Evolutionary conservation across 2,113 vertebrate genomes (phyloP).

Genomic region (Tychaedon coryphoeus): DNA sequence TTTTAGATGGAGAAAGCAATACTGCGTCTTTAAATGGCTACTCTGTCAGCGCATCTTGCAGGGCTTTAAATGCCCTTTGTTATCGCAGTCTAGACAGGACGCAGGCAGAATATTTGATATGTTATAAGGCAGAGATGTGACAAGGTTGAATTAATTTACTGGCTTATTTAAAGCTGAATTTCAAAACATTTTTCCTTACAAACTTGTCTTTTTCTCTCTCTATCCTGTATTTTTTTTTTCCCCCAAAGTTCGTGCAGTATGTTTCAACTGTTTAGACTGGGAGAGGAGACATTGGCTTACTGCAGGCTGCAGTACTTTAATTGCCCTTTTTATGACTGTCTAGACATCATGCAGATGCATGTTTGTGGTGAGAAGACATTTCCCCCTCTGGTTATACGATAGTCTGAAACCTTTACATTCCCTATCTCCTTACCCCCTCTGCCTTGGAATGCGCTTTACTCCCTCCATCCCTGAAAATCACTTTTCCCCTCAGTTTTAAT

Average conservation of each 20-base stretch:
- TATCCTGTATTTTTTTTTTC: not conserved
- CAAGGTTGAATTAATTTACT: constrained; percentile 74
- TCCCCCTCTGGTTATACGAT: constrained; percentile 66
- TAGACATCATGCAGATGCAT: constrained; percentile 79
- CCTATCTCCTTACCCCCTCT: constrained; percentile 53
- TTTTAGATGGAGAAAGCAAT: constrained; percentile 68
- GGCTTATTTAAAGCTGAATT: constrained; percentile 68
- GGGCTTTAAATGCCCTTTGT: constrained; percentile 83
- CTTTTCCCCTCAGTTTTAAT: not conserved
- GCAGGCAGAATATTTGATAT: constrained; percentile 78
- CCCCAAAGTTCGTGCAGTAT: not conserved
- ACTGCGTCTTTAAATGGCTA: constrained; percentile 78
- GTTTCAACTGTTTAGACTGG: constrained; percentile 57
- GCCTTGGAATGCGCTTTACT: not conserved
- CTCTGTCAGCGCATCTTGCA: constrained; percentile 76
- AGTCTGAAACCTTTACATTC: constrained; percentile 62
- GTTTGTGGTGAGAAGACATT: constrained; percentile 69
- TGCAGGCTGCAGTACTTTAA: constrained; percentile 69
- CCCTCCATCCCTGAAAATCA: not conserved
- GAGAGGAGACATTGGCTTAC: constrained; percentile 63
- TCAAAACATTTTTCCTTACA: constrained; percentile 58
- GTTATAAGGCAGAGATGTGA: constrained; percentile 70
- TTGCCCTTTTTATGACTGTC: constrained; percentile 79
- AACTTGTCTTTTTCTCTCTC: not conserved
- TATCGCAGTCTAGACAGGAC: constrained; percentile 83